A percentile compares a stretch with the other conserved stretches of the same genome.
phyloP scores from a whole-genome alignment of 1,140 invertebrate genomes.

The Halyomorpha halys region DNA sequence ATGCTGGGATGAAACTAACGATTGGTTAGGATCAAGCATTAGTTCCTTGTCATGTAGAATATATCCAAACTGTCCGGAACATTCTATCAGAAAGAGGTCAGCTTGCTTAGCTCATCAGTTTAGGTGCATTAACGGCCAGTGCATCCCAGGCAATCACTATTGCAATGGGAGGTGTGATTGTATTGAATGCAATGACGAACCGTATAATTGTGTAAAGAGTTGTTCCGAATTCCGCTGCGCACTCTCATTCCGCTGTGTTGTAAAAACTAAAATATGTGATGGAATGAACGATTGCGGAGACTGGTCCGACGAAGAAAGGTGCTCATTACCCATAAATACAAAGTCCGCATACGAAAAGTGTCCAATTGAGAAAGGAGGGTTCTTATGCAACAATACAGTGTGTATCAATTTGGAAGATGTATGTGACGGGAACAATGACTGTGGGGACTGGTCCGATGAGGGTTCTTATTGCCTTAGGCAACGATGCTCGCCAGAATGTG shows the following conservation, averaged over 20 bases:
- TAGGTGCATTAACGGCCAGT: too few relatives aligned
- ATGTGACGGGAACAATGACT: neutral
- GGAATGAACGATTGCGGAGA: constrained; percentile 57
- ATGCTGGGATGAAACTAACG: too few relatives aligned
- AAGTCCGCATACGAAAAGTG: neutral
- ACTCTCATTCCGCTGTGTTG: constrained; percentile 47
- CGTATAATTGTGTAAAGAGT: neutral
- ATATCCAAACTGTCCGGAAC: too few relatives aligned
- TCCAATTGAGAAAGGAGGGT: neutral
- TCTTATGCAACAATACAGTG: neutral
- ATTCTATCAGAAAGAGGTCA: too few relatives aligned
- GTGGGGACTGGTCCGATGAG: neutral
- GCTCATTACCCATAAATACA: constrained; percentile 30
- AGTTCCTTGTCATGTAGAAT: too few relatives aligned
- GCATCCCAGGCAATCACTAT: neutral
- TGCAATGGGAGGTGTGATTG: neutral
- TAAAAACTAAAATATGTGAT: constrained; percentile 48
- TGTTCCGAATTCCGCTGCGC: neutral
- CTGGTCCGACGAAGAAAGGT: constrained; percentile 54
- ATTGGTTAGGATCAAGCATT: too few relatives aligned
- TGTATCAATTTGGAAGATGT: neutral
- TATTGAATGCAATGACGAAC: neutral
- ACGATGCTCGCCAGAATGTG: neutral
- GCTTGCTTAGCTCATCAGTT: too few relatives aligned
- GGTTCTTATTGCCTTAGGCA: neutral